These are phyloP conservation scores for Eulithis testata DNA, from an alignment of 2,888 invertebrate genomes.

Conservation along the genomic window DNA sequence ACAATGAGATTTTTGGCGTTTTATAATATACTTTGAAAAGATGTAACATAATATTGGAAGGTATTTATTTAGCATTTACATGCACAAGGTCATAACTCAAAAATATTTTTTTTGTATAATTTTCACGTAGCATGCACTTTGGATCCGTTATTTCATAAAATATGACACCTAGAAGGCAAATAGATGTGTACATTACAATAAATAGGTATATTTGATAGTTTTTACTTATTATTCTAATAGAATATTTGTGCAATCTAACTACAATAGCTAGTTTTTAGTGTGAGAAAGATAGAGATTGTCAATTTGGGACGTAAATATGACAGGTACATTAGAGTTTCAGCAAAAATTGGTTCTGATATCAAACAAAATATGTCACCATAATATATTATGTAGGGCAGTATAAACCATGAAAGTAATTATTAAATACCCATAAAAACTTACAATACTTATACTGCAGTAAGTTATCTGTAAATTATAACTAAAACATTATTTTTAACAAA, in stretches of 20 bases:
- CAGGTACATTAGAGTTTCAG: conserved; percentile 36
- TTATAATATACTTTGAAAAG: conserved; percentile 4
- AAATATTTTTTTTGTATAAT: not conserved
- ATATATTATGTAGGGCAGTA: no score
- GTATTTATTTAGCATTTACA: not conserved
- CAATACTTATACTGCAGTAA: not conserved
- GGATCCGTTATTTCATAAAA: not conserved
- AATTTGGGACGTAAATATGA: conserved; percentile 39
- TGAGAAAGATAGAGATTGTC: conserved; percentile 49
- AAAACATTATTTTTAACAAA: no score
- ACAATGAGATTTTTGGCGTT: conserved; percentile 51
- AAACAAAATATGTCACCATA: not conserved
- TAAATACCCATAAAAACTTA: not conserved
- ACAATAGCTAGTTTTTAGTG: conserved; percentile 58
- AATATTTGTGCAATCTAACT: conserved; percentile 59
- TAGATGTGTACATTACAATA: conserved; percentile 44
- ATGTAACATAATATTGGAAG: not conserved
- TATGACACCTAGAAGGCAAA: conserved; percentile 17
- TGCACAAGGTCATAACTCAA: not conserved
- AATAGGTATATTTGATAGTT: conserved; percentile 42
- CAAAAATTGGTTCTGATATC: conserved; percentile 23
- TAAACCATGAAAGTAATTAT: no score
- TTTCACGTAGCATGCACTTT: not conserved
- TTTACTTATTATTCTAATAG: conserved; percentile 44
- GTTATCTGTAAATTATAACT: no score